Conservation (phyloP, 2,113 vertebrate species). For the Muntiacus reevesi region DNA sequence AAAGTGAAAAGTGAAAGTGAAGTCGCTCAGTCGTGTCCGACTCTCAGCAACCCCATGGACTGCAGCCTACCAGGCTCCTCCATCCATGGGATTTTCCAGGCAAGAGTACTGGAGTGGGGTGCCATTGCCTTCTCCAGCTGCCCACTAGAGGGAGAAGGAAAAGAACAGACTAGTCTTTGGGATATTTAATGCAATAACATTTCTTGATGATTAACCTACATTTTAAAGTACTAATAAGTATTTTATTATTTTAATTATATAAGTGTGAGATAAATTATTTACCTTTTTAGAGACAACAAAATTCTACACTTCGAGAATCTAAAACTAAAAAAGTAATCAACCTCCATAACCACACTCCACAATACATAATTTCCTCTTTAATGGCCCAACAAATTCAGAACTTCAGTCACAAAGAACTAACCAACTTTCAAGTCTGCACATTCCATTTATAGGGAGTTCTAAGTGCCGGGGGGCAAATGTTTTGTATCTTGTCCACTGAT, state of each 20-base stretch:
- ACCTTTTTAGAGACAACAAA: background rate
- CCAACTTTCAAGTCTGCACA: background rate
- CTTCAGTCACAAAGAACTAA: background rate
- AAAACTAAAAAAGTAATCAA: background rate
- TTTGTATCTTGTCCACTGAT: background rate
- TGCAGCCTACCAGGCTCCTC: background rate
- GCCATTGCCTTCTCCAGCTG: background rate
- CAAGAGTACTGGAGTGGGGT: background rate
- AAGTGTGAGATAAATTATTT: background rate
- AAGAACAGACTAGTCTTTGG: background rate
- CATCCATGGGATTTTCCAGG: background rate
- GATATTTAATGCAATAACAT: background rate
- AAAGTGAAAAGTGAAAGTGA: background rate
- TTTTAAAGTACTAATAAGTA: background rate
- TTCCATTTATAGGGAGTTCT: background rate
- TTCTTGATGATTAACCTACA: constrained; percentile 7
- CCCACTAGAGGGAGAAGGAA: constrained; percentile 67
- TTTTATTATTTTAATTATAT: constrained; percentile 15
- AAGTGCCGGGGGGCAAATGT: background rate
- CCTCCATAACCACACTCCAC: background rate
- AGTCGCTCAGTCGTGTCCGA: accelerated
- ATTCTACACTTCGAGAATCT: background rate
- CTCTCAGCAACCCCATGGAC: background rate
- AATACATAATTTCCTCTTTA: background rate
- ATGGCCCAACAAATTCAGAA: background rate